phyloP scores from a whole-genome alignment of 1,140 invertebrate genomes.

The Octopus sinensis region DNA sequence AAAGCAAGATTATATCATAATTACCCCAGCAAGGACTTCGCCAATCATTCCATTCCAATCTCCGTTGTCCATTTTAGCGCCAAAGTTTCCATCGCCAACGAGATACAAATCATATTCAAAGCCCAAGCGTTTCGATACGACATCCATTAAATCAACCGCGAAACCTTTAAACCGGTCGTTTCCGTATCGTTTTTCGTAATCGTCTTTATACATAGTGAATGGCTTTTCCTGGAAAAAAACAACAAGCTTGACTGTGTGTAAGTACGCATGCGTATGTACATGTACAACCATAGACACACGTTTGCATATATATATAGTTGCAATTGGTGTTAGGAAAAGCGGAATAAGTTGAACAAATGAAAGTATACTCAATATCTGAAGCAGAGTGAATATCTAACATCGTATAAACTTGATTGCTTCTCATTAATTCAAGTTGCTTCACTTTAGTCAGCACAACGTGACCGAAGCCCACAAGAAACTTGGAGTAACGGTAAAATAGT shows the following conservation, averaged over 20 bases:
- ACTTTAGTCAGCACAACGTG: too few relatives aligned
- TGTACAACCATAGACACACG: too few relatives aligned
- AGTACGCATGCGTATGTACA: too few relatives aligned
- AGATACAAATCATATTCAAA: constrained; percentile 65
- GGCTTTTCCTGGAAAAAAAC: constrained; percentile 41
- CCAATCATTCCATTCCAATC: constrained; percentile 98
- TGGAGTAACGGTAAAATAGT: too few relatives aligned
- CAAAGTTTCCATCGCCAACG: constrained; percentile 51
- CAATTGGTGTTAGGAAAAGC: too few relatives aligned
- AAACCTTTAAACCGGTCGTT: constrained; percentile 67
- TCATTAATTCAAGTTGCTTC: too few relatives aligned
- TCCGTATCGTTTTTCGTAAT: constrained; percentile 32
- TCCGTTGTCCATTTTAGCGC: constrained; percentile 66
- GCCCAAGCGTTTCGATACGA: constrained; percentile 63
- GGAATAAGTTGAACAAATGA: too few relatives aligned
- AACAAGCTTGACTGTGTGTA: background rate
- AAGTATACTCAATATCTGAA: too few relatives aligned
- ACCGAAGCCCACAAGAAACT: too few relatives aligned
- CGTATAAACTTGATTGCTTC: too few relatives aligned
- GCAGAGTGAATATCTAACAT: too few relatives aligned
- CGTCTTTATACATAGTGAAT: constrained; percentile 47
- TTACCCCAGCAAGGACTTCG: constrained; percentile 87
- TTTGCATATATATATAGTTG: too few relatives aligned
- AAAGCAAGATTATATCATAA: constrained; percentile 29
- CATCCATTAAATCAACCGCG: constrained; percentile 81